Evolutionary conservation across 2,888 invertebrate genomes (phyloP).

Genomic region (Onchidella celtica): DNA sequence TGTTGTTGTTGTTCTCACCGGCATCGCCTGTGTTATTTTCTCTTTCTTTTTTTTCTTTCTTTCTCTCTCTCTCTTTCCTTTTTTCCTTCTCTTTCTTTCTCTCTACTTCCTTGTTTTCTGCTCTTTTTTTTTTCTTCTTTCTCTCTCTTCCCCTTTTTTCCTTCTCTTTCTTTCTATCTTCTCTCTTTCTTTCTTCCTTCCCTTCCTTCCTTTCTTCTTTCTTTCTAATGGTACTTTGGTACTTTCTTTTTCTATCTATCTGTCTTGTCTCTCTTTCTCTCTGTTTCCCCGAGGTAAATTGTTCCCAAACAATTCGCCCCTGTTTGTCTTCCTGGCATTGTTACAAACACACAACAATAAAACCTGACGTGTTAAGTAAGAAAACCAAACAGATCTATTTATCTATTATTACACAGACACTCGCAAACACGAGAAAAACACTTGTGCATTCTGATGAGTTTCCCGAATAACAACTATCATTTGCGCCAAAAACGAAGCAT

Average conservation of each 20-base stretch:
- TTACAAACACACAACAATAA: no score
- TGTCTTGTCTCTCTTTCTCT: not conserved
- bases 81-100: conserved; percentile 34
- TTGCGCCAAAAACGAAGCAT: no score
- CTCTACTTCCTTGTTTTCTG: not conserved
- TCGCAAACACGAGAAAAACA: no score
- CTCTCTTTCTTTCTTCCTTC: not conserved
- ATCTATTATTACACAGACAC: no score
- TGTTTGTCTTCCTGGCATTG: no score
- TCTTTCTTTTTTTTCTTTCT: not conserved
- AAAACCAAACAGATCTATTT: no score
- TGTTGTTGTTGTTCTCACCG: not conserved
- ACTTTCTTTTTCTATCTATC: not conserved
- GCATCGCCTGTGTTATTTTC: not conserved
- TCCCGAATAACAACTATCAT: no score
- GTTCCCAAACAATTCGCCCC: no score
- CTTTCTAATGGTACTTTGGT: not conserved
- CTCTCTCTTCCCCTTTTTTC: not conserved
- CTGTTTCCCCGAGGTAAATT: no score
- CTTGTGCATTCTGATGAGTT: no score
- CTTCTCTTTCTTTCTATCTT: not conserved
- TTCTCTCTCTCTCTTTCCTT: not conserved
- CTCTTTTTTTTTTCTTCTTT: not conserved
- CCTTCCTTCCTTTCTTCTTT: not conserved
- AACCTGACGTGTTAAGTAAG: no score